These are phyloP conservation scores for Myotis brandtii DNA, from an alignment of 2,113 vertebrate species.

Conservation along the genomic window DNA sequence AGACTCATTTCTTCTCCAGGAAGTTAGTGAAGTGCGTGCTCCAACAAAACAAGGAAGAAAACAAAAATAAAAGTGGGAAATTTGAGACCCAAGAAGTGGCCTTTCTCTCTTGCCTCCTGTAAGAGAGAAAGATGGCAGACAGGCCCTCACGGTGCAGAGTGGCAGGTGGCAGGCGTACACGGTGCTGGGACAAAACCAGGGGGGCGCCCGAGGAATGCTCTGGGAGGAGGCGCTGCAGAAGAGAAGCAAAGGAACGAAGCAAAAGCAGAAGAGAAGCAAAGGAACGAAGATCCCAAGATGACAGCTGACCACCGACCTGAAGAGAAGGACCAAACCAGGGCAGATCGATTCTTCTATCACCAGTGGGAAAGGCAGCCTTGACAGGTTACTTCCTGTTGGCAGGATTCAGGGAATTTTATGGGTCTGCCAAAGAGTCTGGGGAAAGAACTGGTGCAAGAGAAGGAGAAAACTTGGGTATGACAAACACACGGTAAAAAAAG, in stretches of 20 bases:
- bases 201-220: no score
- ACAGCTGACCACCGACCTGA: not conserved
- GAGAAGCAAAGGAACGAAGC: no score
- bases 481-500: not conserved
- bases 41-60: not conserved
- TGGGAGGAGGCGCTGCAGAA: rapidly evolving
- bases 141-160: rapidly evolving
- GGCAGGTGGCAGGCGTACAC: no score
- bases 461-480: not conserved
- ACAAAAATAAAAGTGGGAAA: not conserved
- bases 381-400: not conserved
- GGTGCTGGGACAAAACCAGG: rapidly evolving
- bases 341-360: not conserved
- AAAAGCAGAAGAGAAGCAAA: conserved; percentile 6
- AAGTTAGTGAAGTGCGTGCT: not conserved
- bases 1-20: not conserved
- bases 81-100: not conserved
- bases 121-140: not conserved
- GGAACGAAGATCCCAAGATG: not conserved
- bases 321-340: not conserved
- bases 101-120: no score
- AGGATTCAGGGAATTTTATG: not conserved
- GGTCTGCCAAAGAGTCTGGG: not conserved
- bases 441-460: not conserved
- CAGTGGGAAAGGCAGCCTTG: not conserved